phyloP scores from a whole-genome alignment of 2,888 invertebrate genomes.

The Enchytraeus crypticus region DNA sequence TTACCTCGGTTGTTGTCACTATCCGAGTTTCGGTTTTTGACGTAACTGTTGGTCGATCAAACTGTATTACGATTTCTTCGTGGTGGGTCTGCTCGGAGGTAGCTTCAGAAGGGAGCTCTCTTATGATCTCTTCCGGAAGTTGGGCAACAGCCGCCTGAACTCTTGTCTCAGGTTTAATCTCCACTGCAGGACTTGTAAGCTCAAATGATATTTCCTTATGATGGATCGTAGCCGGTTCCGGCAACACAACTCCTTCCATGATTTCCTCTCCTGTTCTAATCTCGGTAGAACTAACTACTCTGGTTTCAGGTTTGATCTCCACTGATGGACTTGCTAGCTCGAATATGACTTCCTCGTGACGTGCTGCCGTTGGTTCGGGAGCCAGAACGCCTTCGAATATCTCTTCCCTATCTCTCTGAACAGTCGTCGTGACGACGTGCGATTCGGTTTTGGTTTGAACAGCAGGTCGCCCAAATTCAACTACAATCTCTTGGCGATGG shows the following conservation, averaged over 20 bases:
- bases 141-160: slow-evolving; percentile 8
- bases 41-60: slow-evolving; percentile 3
- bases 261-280: slow-evolving; percentile 7
- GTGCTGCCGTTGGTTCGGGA: neutral
- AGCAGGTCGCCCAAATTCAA: slow-evolving; percentile 11
- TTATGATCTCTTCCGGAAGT: slow-evolving; percentile 8
- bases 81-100: slow-evolving; percentile 13
- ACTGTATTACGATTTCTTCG: slow-evolving; percentile 15
- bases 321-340: slow-evolving; percentile 10
- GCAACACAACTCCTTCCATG: neutral
- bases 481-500: slow-evolving; percentile 12
- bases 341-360: neutral
- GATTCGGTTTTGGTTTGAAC: slow-evolving; percentile 18
- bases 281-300: slow-evolving; percentile 1
- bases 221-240: neutral
- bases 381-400: neutral
- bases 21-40: slow-evolving; percentile 6
- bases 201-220: slow-evolving; percentile 7
- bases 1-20: neutral
- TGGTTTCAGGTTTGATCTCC: slow-evolving; percentile 10
- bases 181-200: slow-evolving; percentile 5
- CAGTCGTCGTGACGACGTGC: slow-evolving; percentile 1
- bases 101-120: slow-evolving; percentile 24
- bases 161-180: slow-evolving; percentile 16
- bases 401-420: slow-evolving; percentile 7